phyloP scores from a whole-genome alignment of 2,797 vertebrate species.

The Todus mexicanus region DNA sequence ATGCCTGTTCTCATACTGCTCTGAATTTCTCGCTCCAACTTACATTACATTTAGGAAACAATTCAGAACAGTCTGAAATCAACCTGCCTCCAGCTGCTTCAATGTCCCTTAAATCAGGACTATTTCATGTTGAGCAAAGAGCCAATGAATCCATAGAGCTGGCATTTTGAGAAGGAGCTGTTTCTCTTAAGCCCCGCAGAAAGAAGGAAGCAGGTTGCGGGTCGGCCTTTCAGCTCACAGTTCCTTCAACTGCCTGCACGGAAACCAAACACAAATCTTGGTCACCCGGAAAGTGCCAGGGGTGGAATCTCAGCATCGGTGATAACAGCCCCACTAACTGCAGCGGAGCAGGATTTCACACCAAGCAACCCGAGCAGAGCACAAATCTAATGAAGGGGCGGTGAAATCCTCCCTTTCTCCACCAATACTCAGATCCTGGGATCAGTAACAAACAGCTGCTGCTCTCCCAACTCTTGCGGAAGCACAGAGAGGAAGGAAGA shows the following conservation, averaged over 20 bases:
- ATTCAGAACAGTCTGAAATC: constrained; percentile 53
- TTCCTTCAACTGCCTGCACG: background rate
- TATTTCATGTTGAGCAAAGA: constrained; percentile 18
- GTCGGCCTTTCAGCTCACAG: background rate
- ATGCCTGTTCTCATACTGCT: constrained; percentile 16
- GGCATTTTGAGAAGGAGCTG: constrained; percentile 1
- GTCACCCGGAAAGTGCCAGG: background rate
- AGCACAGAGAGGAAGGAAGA: background rate
- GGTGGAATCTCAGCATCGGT: background rate
- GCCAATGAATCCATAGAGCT: constrained; percentile 17
- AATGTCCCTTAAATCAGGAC: constrained; percentile 29
- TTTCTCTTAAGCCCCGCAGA: background rate
- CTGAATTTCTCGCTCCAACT: constrained; percentile 48
- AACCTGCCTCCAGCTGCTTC: constrained; percentile 48
- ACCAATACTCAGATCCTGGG: background rate
- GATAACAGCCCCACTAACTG: background rate
- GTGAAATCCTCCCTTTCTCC: background rate
- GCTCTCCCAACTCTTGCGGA: background rate
- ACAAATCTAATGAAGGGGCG: background rate
- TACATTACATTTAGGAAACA: constrained; percentile 40
- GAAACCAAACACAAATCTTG: background rate
- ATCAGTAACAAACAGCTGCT: background rate
- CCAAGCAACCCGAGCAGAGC: background rate
- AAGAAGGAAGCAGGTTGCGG: background rate
- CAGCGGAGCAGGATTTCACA: background rate